Conservation (phyloP, 2,797 vertebrate species). For the Ptychobarbus kaznakovi region DNA sequence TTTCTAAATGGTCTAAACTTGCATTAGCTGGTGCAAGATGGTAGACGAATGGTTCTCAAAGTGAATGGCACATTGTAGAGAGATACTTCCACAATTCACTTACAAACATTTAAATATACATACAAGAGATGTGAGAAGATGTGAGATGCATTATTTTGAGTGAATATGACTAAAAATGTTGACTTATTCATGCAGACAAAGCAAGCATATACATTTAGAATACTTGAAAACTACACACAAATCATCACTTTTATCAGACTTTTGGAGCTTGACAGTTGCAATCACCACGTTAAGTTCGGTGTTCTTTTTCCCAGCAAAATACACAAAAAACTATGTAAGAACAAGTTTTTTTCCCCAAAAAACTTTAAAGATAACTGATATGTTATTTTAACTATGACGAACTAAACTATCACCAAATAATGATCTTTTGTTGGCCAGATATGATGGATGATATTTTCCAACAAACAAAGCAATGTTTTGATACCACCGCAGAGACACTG, state of each 20-base stretch:
- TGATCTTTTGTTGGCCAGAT: not conserved
- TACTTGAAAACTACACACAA: not conserved
- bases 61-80: not conserved
- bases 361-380: not conserved
- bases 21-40: not conserved
- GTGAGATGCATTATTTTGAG: not conserved
- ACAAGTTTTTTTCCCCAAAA: too few relatives aligned
- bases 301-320: not conserved
- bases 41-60: not conserved
- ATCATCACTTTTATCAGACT: not conserved
- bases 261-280: not conserved
- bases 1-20: conserved; percentile 17
- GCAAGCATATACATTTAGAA: not conserved
- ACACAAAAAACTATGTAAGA: not conserved
- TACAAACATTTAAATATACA: not conserved
- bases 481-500: not conserved
- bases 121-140: not conserved
- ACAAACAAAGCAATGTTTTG: not conserved
- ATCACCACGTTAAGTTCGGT: not conserved
- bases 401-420: not conserved
- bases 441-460: not conserved
- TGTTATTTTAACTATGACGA: not conserved
- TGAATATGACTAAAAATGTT: not conserved
- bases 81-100: not conserved
- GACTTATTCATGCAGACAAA: not conserved